Base-by-base conservation (phyloP, 2,113 vertebrate species). In the Puma concolor region DNA sequence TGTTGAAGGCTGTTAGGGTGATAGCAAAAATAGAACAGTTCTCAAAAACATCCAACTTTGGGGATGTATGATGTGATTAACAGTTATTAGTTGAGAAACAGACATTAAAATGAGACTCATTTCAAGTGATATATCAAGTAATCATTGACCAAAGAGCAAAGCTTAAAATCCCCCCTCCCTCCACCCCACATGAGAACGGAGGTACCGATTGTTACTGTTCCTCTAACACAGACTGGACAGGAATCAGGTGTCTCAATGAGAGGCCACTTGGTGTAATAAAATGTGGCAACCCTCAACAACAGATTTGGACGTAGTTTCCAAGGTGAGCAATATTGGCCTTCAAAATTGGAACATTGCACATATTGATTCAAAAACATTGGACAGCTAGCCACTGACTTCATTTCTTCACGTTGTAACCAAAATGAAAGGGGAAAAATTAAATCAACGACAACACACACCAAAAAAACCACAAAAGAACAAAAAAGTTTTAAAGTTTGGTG, bases 51-150 rank as follows among this genome's bases (percentile, higher is more conserved):
- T 97, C 97, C 97, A 98, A 72, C 95, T 98, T 85, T 94, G 98
- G 98, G 97, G 95, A 98, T 74, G 52, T 91, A 93, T 96, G 98
- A 98, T 93, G 97, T 95, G 97, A 97, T 98, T 97, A 98, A 98
- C 97, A 98, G 89, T 97, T 98, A 97, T 97, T 98, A 98, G 96
- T 97, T 98, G 91, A 98, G 88, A 98, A 98, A 98, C 92, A 98
- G 97, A 98, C 98, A 98, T 98, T 97, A 95, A 97, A 98, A 98
- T 89, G 91, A 98, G 98, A 98, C 95, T 97, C 83, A 97, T 85
- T 94, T 98, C 98, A 98, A 98, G 97, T 97, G 97, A 98, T 96
- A 98, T 7, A 88, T 97, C 98, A 98, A 98, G 98, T 98, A 98
- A 97, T 96, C 97, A 98, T 76, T 5, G 96, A 98, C 96, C 97